Evolutionary conservation across 1,140 invertebrate genomes (phyloP).

Genomic region (Heterodera schachtii): DNA sequence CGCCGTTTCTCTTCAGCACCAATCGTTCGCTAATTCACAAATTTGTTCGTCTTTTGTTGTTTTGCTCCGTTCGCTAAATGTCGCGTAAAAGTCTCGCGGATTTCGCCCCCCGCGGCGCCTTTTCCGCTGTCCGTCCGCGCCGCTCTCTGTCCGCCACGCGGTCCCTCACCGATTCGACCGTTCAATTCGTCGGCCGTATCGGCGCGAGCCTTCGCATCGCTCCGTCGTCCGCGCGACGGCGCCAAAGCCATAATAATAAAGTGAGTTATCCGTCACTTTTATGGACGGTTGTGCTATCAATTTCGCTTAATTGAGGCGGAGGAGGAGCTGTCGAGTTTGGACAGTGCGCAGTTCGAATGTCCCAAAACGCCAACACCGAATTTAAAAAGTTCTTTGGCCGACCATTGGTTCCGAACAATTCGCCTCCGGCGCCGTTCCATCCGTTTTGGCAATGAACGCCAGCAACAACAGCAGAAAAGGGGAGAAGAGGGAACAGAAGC

Average conservation of each 20-base stretch:
- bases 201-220: slow-evolving; percentile 54
- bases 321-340: slow-evolving; percentile 5
- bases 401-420: slow-evolving; percentile 30
- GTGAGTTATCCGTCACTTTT: not conserved
- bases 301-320: slow-evolving; percentile 2
- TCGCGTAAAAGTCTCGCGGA: slow-evolving; percentile 7
- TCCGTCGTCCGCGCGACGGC: slow-evolving; percentile 12
- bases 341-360: not conserved
- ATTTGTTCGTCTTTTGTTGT: not conserved
- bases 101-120: not conserved
- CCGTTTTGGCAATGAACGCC: not conserved
- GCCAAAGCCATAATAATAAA: not conserved
- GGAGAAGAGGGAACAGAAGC: slow-evolving; percentile 1
- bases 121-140: slow-evolving; percentile 35
- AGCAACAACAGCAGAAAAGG: not conserved
- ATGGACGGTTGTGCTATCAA: not conserved
- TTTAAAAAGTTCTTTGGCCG: slow-evolving; percentile 16
- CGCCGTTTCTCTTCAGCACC: not conserved
- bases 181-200: slow-evolving; percentile 55
- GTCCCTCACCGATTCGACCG: slow-evolving; percentile 51
- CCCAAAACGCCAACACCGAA: not conserved
- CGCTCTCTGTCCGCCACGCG: slow-evolving; percentile 53
- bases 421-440: slow-evolving; percentile 6
- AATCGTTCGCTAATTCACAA: not conserved
- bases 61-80: not conserved